A percentile compares a stretch with the other conserved stretches of the same genome.
Conservation (phyloP, 1,140 invertebrate species). For the Aethina tumida region DNA sequence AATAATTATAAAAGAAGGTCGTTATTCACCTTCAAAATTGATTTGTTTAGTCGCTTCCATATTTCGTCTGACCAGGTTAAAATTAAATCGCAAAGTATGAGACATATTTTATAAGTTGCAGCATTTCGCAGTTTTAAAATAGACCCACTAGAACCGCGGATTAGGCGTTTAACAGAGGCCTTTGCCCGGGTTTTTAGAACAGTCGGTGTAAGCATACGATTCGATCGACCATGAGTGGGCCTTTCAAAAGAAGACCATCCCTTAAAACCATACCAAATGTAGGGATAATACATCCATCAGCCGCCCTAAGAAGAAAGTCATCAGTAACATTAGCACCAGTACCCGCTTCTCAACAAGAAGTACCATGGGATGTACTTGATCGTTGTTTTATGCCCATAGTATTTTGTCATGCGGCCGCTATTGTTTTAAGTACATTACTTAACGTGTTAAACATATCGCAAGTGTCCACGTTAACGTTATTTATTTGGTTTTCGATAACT, state of each 20-base stretch:
- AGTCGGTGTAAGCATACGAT: conserved; percentile 5
- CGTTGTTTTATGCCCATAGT: conserved; percentile 64
- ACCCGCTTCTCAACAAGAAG: conserved; percentile 35
- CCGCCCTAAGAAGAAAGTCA: conserved; percentile 21
- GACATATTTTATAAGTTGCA: conserved; percentile 17
- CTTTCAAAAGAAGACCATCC: conserved; percentile 31
- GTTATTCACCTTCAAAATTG: too few relatives aligned
- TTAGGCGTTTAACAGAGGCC: conserved; percentile 16
- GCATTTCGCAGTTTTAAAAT: conserved; percentile 6
- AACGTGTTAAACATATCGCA: conserved; percentile 60
- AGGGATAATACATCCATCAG: conserved; percentile 16
- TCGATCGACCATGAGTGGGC: conserved; percentile 29
- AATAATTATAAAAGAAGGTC: too few relatives aligned
- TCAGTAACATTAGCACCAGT: conserved; percentile 13
- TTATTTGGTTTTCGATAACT: conserved; percentile 58
- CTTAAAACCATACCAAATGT: conserved; percentile 26
- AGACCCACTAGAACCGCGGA: not conserved
- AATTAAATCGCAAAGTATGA: conserved; percentile 16
- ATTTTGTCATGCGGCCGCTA: conserved; percentile 65
- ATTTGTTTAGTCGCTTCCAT: too few relatives aligned
- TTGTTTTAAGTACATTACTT: conserved; percentile 57
- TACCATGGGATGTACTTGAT: conserved; percentile 70
- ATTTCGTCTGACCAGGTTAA: too few relatives aligned
- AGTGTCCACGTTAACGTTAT: conserved; percentile 63
- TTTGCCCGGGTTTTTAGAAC: conserved; percentile 14